A percentile compares a stretch with the other conserved stretches of the same genome.
Conservation (phyloP, 2,113 vertebrate genomes). For the Silurus glanis region DNA sequence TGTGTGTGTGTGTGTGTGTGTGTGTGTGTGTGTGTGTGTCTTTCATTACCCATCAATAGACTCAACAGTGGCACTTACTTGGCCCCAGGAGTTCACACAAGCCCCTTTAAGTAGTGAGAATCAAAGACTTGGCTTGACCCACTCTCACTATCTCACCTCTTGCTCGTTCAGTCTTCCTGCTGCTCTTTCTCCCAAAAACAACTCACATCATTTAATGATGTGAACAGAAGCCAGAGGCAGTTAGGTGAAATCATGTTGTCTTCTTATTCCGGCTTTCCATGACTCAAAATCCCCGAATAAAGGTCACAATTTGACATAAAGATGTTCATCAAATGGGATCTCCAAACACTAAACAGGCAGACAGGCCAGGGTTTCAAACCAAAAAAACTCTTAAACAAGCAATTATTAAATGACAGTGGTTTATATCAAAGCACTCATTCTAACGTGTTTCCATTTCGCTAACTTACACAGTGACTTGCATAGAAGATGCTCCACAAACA, state of each 20-base stretch:
- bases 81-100: constrained; percentile 35
- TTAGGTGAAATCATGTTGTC: not conserved
- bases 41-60: constrained; percentile 49
- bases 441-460: not conserved
- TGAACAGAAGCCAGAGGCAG: not conserved
- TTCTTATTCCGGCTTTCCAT: not conserved
- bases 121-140: constrained; percentile 37
- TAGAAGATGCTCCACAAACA: not conserved
- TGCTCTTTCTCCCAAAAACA: not conserved
- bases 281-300: not conserved
- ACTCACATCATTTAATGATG: not conserved
- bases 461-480: not conserved
- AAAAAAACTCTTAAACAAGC: not conserved
- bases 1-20: constrained; percentile 42
- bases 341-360: not conserved
- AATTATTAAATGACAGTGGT: not conserved
- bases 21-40: constrained; percentile 37
- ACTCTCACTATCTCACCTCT: not conserved
- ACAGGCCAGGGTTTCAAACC: not conserved
- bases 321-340: not conserved
- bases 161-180: not conserved
- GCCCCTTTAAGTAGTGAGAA: constrained; percentile 43
- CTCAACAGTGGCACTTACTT: constrained; percentile 23
- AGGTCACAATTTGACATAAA: not conserved
- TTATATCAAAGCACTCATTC: not conserved